Percentiles rank a stretch among this genome's conserved stretches.
phyloP scores from a whole-genome alignment of 2,797 vertebrate species.

The Manis crassicaudata region DNA sequence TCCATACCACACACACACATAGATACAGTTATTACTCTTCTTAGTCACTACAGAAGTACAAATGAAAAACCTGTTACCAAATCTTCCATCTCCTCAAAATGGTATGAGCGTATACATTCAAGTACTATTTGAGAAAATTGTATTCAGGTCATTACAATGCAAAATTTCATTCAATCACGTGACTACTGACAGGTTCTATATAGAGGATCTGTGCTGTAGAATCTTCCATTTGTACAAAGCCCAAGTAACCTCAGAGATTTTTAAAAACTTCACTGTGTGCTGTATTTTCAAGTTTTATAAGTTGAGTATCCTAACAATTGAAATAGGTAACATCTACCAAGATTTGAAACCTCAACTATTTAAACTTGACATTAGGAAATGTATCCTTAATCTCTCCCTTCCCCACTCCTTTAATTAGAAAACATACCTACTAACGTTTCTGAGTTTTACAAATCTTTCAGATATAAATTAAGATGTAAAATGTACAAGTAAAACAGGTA shows the following conservation, averaged over 20 bases:
- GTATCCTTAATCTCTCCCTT: slow-evolving; percentile 17
- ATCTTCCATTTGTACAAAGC: slow-evolving; percentile 7
- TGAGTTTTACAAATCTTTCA: slow-evolving; percentile 27
- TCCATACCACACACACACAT: background rate
- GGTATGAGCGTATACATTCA: background rate
- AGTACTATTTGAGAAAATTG: slow-evolving; percentile 24
- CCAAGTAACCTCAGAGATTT: background rate
- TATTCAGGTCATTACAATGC: background rate
- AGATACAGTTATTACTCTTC: background rate
- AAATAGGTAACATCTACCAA: background rate
- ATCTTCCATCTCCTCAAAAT: slow-evolving; percentile 26
- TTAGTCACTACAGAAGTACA: slow-evolving; percentile 20
- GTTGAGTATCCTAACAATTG: slow-evolving; percentile 23
- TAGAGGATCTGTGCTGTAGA: background rate
- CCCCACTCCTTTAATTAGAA: background rate
- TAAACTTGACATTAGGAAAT: slow-evolving; percentile 30
- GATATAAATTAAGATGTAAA: background rate
- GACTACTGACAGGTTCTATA: background rate
- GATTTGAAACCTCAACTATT: slow-evolving; percentile 19
- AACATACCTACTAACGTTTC: background rate
- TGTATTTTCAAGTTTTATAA: slow-evolving; percentile 38
- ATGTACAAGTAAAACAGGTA: background rate
- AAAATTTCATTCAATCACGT: background rate
- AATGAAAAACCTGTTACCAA: slow-evolving; percentile 7
- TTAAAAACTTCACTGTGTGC: background rate